A percentile compares a stretch with the other conserved stretches of the same genome.
Evolutionary conservation across 2,797 vertebrate genomes (phyloP).

Genomic region (Craterocephalus amniculus): DNA sequence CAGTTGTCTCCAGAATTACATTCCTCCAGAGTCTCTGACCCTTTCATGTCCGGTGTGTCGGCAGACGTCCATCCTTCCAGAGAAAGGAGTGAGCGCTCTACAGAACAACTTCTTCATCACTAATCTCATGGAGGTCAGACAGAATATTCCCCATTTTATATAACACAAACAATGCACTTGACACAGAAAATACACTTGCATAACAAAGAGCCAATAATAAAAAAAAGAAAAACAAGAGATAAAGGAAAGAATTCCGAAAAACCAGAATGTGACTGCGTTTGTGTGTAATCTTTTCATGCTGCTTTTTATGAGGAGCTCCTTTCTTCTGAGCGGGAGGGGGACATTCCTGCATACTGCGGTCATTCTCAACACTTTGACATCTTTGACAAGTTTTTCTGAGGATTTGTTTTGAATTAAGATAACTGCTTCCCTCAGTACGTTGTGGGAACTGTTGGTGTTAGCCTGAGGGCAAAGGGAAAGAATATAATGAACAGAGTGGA

Average conservation of each 20-base stretch:
- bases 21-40: constrained; percentile 94
- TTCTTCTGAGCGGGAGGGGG: constrained; percentile 21
- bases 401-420: constrained; percentile 8
- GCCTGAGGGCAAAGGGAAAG: background rate
- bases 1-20: constrained; percentile 97
- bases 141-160: constrained; percentile 1
- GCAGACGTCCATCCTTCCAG: constrained; percentile 95
- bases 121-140: constrained; percentile 91
- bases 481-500: background rate
- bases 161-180: background rate
- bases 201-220: background rate
- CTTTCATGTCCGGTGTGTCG: constrained; percentile 95
- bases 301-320: constrained; percentile 11
- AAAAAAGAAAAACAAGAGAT: background rate
- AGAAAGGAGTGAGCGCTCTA: constrained; percentile 91
- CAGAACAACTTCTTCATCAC: constrained; percentile 99
- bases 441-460: background rate
- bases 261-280: background rate
- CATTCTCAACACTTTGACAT: constrained; percentile 19
- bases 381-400: constrained; percentile 3
- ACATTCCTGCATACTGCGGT: constrained; percentile 49
- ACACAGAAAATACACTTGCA: background rate
- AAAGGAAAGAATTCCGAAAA: background rate
- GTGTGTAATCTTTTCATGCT: constrained; percentile 9
- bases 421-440: background rate